Conservation (phyloP, 1,140 invertebrate genomes). For the Drosophila santomea region DNA sequence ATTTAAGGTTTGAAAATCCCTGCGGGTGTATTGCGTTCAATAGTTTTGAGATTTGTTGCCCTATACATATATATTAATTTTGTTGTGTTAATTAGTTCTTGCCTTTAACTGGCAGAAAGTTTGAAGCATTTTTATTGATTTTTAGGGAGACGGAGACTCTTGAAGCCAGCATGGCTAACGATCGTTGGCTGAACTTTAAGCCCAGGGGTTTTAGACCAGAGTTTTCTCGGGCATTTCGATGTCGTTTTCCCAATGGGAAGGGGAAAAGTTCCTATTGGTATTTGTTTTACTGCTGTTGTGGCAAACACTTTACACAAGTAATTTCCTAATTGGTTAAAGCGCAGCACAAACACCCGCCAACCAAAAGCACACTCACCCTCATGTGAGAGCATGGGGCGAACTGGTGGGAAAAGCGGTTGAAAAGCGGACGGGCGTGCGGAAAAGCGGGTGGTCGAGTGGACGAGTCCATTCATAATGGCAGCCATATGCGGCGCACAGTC, state of each 20-base stretch:
- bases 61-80: not conserved
- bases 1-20: conserved; percentile 1
- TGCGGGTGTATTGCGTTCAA: not conserved
- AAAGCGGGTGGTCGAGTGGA: conserved; percentile 15
- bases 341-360: conserved; percentile 24
- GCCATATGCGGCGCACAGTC: conserved; percentile 11
- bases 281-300: conserved; percentile 31
- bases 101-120: conserved; percentile 26
- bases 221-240: not conserved
- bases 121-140: conserved; percentile 49
- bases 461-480: conserved; percentile 38
- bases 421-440: conserved; percentile 1
- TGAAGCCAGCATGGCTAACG: conserved; percentile 26
- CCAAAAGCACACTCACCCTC: conserved; percentile 21
- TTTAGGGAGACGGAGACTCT: conserved; percentile 6
- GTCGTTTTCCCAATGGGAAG: conserved; percentile 8
- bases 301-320: conserved; percentile 64
- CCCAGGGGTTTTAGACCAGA: conserved; percentile 4
- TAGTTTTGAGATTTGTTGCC: conserved; percentile 13
- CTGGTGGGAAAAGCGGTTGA: not conserved
- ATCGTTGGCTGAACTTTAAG: conserved; percentile 37
- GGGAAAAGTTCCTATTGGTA: conserved; percentile 37
- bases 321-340: conserved; percentile 75
- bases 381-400: not conserved
- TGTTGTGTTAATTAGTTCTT: not conserved